Percentiles rank a stretch among this genome's conserved stretches.
phyloP scores from a whole-genome alignment of 2,113 vertebrate genomes.

The Todiramphus chloris region DNA sequence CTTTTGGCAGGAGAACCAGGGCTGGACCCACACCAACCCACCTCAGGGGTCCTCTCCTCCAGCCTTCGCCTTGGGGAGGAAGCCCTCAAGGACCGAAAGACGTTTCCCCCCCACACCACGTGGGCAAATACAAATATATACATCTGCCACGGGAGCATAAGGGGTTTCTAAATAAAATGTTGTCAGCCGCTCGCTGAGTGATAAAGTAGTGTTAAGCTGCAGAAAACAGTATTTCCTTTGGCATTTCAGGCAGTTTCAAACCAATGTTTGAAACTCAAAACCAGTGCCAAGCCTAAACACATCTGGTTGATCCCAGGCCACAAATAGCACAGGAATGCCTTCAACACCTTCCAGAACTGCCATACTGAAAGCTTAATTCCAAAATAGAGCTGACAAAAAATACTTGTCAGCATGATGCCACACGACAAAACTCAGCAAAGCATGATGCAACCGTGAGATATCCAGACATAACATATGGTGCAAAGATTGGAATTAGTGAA shows the following conservation, averaged over 20 bases:
- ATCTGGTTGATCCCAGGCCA: conserved; percentile 88
- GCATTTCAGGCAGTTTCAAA: conserved; percentile 80
- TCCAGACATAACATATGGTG: conserved; percentile 66
- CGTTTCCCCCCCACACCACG: not conserved
- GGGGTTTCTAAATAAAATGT: conserved; percentile 74
- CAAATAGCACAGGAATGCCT: conserved; percentile 90
- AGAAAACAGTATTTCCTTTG: conserved; percentile 79
- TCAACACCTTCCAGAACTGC: conserved; percentile 88
- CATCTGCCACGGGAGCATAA: conserved; percentile 59
- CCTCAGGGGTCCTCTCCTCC: not conserved
- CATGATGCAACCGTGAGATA: conserved; percentile 81
- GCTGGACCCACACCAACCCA: not conserved
- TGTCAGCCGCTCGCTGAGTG: conserved; percentile 77
- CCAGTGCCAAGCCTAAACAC: conserved; percentile 81
- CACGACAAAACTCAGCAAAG: conserved; percentile 76
- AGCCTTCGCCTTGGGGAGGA: not conserved
- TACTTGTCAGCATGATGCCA: conserved; percentile 81
- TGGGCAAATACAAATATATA: conserved; percentile 55
- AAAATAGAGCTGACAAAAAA: conserved; percentile 89
- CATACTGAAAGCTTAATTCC: conserved; percentile 86
- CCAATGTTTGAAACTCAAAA: conserved; percentile 82
- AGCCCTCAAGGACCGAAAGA: not conserved
- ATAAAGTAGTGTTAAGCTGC: conserved; percentile 76
- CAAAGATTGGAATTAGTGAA: conserved; percentile 62
- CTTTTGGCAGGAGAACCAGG: not conserved